phyloP scores from a whole-genome alignment of 2,113 vertebrate genomes.

The Acanthochromis polyacanthus region DNA sequence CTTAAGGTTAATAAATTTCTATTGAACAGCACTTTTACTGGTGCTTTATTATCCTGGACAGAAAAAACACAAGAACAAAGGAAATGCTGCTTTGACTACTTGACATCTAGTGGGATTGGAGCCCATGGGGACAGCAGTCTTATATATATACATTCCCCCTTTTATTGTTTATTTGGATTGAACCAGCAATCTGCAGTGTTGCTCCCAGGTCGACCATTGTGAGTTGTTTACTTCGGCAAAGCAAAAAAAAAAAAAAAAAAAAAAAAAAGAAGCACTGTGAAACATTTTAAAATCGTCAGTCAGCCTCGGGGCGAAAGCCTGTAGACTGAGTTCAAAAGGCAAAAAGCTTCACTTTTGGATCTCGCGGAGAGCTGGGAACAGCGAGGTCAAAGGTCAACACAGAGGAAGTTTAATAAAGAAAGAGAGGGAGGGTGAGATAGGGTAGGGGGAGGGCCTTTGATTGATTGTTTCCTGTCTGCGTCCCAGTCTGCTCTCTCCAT shows the following conservation, averaged over 20 bases:
- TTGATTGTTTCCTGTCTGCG: slow-evolving; percentile 78
- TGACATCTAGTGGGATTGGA: slow-evolving; percentile 34
- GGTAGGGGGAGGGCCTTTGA: slow-evolving; percentile 42
- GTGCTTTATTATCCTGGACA: slow-evolving; percentile 40
- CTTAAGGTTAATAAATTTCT: no score
- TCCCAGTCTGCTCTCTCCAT: slow-evolving; percentile 29
- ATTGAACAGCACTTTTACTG: no score
- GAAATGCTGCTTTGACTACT: slow-evolving; percentile 51
- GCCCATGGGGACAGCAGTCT: slow-evolving; percentile 37
- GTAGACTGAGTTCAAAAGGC: slow-evolving; percentile 54
- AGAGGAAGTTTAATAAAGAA: slow-evolving; percentile 79
- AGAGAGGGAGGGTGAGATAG: slow-evolving; percentile 43
- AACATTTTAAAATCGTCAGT: slow-evolving; percentile 55
- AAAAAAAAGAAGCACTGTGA: slow-evolving; percentile 17
- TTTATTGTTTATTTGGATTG: slow-evolving; percentile 67
- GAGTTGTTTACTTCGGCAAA: slow-evolving; percentile 45
- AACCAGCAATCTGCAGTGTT: slow-evolving; percentile 42
- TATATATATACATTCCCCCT: slow-evolving; percentile 17
- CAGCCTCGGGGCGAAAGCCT: slow-evolving; percentile 48
- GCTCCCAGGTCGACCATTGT: slow-evolving; percentile 51
- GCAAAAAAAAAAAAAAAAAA: background rate
- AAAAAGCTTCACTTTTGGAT: slow-evolving; percentile 56
- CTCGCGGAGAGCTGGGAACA: slow-evolving; percentile 41
- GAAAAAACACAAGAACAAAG: slow-evolving; percentile 11
- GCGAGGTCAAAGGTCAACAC: slow-evolving; percentile 60